A percentile compares a stretch with the other conserved stretches of the same genome.
These are phyloP conservation scores for Ecliptopera silaceata DNA, from an alignment of 2,888 invertebrate genomes.

Conservation along the genomic window DNA sequence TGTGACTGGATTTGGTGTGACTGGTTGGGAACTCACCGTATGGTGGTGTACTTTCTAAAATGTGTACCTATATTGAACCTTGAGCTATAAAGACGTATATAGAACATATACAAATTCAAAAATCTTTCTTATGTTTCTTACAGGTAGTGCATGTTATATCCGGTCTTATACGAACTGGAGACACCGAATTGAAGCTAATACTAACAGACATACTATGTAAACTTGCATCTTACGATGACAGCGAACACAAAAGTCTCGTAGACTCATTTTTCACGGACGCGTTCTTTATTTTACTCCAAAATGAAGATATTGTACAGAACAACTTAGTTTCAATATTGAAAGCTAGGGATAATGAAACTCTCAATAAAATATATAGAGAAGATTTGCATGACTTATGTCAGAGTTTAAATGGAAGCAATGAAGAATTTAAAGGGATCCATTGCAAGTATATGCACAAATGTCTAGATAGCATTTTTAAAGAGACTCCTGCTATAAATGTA, in stretches of 20 bases:
- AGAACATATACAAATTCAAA: too few species aligned
- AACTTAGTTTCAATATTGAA: slow-evolving; percentile 42
- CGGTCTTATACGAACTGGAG: slow-evolving; percentile 49
- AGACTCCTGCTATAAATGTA: not conserved
- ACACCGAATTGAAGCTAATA: slow-evolving; percentile 53
- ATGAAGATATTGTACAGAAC: slow-evolving; percentile 43
- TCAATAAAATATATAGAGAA: slow-evolving; percentile 43
- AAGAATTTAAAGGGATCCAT: slow-evolving; percentile 13
- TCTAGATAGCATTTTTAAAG: slow-evolving; percentile 29
- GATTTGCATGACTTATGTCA: slow-evolving; percentile 47
- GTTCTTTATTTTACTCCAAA: slow-evolving; percentile 45
- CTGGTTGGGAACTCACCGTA: too few species aligned
- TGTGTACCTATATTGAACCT: too few species aligned
- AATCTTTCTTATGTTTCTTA: not conserved
- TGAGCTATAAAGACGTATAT: too few species aligned
- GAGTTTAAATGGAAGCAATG: slow-evolving; percentile 2
- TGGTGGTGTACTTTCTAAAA: too few species aligned
- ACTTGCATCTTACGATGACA: slow-evolving; percentile 42
- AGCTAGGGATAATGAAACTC: slow-evolving; percentile 35
- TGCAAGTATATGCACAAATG: slow-evolving; percentile 31
- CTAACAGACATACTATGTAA: slow-evolving; percentile 55
- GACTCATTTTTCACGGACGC: slow-evolving; percentile 41
- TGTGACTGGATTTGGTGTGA: too few species aligned
- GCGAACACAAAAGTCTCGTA: slow-evolving; percentile 41
- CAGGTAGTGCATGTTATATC: slow-evolving; percentile 61